These are phyloP conservation scores for Smittia aterrima DNA, from an alignment of 2,888 invertebrate species.

Conservation along the genomic window DNA sequence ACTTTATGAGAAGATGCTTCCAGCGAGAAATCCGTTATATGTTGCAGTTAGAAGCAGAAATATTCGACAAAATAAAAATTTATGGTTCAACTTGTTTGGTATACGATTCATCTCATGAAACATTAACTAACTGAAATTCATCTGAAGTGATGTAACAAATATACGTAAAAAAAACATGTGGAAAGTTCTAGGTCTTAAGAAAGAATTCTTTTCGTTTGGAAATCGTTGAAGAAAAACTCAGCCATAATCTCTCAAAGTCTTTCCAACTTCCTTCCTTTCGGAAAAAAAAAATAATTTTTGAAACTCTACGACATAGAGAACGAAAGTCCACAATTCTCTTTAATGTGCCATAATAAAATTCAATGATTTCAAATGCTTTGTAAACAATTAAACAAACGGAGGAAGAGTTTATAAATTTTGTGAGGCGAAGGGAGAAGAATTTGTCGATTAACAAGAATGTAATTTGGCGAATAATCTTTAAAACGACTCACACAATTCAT, in stretches of 20 bases:
- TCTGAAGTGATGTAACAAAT: constrained; percentile 27
- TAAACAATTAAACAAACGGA: neutral
- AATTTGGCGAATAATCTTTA: no score
- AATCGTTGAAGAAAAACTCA: no score
- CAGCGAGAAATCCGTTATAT: constrained; percentile 6
- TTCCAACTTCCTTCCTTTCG: neutral
- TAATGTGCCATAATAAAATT: constrained; percentile 44
- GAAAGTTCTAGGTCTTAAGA: constrained; percentile 5
- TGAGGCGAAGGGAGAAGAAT: neutral
- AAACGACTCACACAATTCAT: no score
- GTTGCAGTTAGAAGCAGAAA: constrained; percentile 22
- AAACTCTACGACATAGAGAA: neutral
- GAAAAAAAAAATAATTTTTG: neutral
- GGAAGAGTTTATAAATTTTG: neutral
- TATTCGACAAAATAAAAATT: constrained; percentile 23
- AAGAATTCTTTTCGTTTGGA: neutral
- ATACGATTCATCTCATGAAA: constrained; percentile 30
- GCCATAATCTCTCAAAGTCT: no score
- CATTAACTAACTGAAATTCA: constrained; percentile 20
- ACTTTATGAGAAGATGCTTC: constrained; percentile 29
- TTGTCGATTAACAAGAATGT: no score
- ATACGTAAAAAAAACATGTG: constrained; percentile 35
- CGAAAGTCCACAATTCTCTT: constrained; percentile 43
- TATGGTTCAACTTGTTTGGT: constrained; percentile 22
- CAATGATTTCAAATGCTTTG: constrained; percentile 39